Conservation (phyloP, 2,797 vertebrate species). For the Lacerta viridis region DNA sequence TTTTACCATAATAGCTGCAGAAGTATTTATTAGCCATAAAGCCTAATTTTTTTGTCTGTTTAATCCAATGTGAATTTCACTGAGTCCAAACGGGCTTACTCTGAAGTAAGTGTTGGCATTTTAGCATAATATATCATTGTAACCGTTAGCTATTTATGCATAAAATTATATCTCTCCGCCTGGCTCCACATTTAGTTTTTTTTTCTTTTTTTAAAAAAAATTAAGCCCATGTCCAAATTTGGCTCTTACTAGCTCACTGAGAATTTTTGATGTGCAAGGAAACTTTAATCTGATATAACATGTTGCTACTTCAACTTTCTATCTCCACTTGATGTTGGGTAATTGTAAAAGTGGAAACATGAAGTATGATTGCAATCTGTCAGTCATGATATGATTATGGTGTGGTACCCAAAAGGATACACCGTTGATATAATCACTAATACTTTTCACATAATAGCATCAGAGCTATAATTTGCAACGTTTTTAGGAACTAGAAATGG, state of each 20-base stretch:
- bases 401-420: not conserved
- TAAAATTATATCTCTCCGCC: not conserved
- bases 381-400: not conserved
- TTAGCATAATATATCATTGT: not conserved
- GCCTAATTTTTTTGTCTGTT: not conserved
- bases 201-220: not conserved
- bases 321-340: not conserved
- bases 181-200: not conserved
- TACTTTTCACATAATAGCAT: not conserved
- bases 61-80: not conserved
- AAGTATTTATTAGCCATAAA: conserved; percentile 12
- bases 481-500: conserved; percentile 16
- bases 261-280: not conserved
- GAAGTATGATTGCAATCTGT: conserved; percentile 5
- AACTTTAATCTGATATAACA: conserved; percentile 6
- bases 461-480: not conserved
- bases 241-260: not conserved
- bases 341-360: not conserved
- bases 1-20: not conserved
- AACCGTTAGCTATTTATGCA: not conserved
- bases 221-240: not conserved
- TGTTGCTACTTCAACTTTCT: not conserved
- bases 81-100: not conserved
- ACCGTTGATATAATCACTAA: not conserved
- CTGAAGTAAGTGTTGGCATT: not conserved